Evolutionary conservation across 2,797 vertebrate species (phyloP).

Genomic region (Acanthurus leucopareius): DNA sequence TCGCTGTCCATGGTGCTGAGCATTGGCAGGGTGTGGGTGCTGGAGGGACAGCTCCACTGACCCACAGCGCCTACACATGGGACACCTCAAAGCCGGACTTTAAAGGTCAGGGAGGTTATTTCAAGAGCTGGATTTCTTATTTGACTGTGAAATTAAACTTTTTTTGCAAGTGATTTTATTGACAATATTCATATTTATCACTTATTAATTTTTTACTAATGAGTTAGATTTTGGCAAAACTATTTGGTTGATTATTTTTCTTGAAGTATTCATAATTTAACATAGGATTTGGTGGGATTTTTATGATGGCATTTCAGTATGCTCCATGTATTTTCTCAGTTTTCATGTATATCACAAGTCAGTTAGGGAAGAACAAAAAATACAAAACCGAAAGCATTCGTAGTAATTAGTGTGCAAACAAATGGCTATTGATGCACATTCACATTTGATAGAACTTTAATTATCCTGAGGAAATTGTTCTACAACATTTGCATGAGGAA

Average conservation of each 20-base stretch:
- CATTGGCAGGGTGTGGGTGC: slow-evolving; percentile 27
- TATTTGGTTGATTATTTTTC: no score
- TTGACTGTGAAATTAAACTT: background rate
- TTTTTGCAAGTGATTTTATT: background rate
- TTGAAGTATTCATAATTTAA: no score
- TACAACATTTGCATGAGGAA: background rate
- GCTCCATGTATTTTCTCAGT: no score
- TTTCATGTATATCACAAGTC: no score
- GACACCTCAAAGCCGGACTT: background rate
- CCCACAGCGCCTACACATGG: slow-evolving; percentile 12
- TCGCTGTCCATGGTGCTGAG: slow-evolving; percentile 49
- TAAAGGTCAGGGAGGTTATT: slow-evolving; percentile 5
- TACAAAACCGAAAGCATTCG: background rate
- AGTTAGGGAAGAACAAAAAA: no score
- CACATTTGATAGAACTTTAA: no score
- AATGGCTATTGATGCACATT: background rate
- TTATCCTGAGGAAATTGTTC: no score
- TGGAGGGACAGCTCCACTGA: slow-evolving; percentile 31
- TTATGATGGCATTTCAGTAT: no score
- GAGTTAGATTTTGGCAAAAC: background rate
- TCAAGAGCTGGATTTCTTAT: background rate
- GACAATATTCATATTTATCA: background rate
- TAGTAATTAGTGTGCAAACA: background rate
- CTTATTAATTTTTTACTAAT: background rate
- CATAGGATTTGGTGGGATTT: no score